A percentile compares a stretch with the other conserved stretches of the same genome.
Evolutionary conservation across 2,113 vertebrate species (phyloP).

Genomic region (Petroica traversi): DNA sequence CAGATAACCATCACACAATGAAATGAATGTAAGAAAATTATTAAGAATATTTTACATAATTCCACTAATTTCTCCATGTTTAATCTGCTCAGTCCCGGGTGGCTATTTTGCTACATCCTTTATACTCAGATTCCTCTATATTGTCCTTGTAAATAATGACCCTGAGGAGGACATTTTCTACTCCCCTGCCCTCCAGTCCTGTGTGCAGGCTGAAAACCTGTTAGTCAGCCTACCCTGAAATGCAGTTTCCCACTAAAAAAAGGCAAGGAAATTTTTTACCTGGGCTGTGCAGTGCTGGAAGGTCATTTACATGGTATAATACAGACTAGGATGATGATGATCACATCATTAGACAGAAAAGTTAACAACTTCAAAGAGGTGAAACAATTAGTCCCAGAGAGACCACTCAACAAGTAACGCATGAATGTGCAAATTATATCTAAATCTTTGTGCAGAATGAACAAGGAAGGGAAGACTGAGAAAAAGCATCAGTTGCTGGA

Average conservation of each 20-base stretch:
- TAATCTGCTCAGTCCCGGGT: background rate
- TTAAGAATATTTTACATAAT: background rate
- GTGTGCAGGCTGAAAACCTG: background rate
- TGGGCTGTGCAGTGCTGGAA: background rate
- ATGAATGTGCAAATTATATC: background rate
- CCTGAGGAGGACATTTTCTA: background rate
- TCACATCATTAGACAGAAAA: background rate
- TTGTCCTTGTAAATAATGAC: background rate
- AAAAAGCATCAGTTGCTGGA: background rate
- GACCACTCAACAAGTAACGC: background rate
- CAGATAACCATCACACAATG: background rate
- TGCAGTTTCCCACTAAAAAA: background rate
- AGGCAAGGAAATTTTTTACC: background rate
- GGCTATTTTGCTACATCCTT: background rate
- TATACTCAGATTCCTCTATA: background rate
- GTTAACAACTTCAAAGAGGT: background rate
- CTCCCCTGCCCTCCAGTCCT: fast-evolving
- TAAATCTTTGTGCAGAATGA: background rate
- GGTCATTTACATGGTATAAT: background rate
- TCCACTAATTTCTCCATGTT: background rate
- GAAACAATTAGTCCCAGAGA: background rate
- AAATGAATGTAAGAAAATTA: background rate
- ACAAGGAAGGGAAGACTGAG: background rate
- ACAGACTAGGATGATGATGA: fast-evolving
- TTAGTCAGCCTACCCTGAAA: background rate